These are phyloP conservation scores for Onchidella celtica DNA, from an alignment of 2,888 invertebrate species.

Conservation along the genomic window DNA sequence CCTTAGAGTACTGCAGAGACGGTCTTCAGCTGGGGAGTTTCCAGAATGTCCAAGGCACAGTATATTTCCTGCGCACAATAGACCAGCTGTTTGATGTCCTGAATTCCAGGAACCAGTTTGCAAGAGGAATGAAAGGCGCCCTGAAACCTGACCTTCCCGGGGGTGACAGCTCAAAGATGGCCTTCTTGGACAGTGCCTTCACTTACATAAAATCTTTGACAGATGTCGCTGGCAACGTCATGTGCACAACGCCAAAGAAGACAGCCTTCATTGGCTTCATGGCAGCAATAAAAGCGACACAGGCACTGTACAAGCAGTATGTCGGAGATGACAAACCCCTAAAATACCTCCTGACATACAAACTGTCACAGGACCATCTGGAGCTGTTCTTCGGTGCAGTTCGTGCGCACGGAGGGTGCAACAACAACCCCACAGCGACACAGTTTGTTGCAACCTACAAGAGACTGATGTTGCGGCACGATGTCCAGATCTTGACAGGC, in stretches of 20 bases:
- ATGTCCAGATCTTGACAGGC: no score
- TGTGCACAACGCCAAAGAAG: neutral
- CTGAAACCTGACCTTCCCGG: constrained; percentile 13
- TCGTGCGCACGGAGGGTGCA: neutral
- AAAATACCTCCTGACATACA: neutral
- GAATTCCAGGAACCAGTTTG: constrained; percentile 3
- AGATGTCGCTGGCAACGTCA: neutral
- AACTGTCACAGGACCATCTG: neutral
- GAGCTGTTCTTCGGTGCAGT: neutral
- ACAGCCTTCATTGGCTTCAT: neutral
- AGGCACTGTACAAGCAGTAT: neutral
- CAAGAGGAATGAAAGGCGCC: neutral
- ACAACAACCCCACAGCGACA: neutral
- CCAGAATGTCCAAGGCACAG: neutral
- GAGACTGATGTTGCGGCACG: no score
- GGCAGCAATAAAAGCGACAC: neutral
- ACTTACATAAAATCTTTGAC: neutral
- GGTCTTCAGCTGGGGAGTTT: neutral
- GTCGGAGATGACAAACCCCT: neutral
- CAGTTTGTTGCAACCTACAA: no score
- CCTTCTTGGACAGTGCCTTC: neutral
- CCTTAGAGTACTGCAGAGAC: constrained; percentile 4
- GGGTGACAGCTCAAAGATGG: neutral
- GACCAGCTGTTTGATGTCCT: neutral
- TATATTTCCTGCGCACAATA: neutral